Conservation (phyloP, 2,113 vertebrate species). For the Cavia porcellus region DNA sequence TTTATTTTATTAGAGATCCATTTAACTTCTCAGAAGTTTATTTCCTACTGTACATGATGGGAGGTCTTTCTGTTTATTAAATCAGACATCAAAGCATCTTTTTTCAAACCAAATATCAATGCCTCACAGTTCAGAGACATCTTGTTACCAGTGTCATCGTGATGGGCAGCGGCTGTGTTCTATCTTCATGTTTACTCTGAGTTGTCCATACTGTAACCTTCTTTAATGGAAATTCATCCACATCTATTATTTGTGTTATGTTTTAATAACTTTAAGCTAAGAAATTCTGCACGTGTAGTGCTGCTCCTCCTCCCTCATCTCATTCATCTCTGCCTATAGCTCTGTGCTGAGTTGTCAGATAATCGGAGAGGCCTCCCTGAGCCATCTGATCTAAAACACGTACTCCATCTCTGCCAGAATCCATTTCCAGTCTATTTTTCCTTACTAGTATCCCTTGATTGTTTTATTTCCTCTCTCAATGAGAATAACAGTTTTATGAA, state of each 20-base stretch:
- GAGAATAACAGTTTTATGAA: not conserved
- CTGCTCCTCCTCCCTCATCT: not conserved
- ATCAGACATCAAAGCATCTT: not conserved
- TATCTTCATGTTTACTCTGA: not conserved
- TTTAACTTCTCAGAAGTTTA: constrained; percentile 19
- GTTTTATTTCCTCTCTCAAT: not conserved
- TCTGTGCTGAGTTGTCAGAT: not conserved
- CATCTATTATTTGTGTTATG: not conserved
- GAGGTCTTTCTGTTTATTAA: not conserved
- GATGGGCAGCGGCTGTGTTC: accelerated
- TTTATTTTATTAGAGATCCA: not conserved
- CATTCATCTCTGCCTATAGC: not conserved
- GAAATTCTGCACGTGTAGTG: not conserved
- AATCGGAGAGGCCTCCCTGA: not conserved
- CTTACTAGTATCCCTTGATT: not conserved
- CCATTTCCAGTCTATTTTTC: not conserved
- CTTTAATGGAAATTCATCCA: not conserved
- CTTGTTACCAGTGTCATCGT: too few relatives aligned
- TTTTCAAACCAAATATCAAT: not conserved
- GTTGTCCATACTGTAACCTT: not conserved
- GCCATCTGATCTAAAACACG: not conserved
- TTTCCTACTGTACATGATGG: not conserved
- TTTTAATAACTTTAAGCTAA: not conserved
- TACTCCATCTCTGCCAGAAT: not conserved
- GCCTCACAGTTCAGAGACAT: not conserved